phyloP scores from a whole-genome alignment of 2,113 vertebrate species.

The Nesoenas mayeri region DNA sequence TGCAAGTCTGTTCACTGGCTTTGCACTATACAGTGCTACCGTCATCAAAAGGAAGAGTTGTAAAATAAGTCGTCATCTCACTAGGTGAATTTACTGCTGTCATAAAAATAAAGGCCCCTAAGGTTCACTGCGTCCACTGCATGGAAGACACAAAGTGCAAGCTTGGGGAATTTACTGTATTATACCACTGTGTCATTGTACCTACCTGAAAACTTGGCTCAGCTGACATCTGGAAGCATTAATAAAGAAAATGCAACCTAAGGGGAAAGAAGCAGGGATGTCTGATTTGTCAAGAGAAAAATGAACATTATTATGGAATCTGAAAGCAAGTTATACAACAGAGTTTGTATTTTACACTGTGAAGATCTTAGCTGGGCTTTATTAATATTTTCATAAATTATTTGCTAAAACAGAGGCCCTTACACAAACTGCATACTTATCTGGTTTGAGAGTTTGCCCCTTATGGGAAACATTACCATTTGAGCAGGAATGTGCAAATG shows the following conservation, averaged over 20 bases:
- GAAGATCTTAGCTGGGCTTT: conserved; percentile 25
- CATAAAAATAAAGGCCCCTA: conserved; percentile 70
- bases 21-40: conserved; percentile 19
- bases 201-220: conserved; percentile 42
- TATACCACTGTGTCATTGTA: conserved; percentile 59
- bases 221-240: conserved; percentile 60
- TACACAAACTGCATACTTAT: background rate
- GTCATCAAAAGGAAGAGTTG: conserved; percentile 48
- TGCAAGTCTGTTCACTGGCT: background rate
- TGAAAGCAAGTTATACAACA: conserved; percentile 31
- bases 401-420: conserved; percentile 17
- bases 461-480: background rate
- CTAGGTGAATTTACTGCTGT: conserved; percentile 69
- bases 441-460: background rate
- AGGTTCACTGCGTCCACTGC: conserved; percentile 51
- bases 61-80: conserved; percentile 67
- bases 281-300: conserved; percentile 59
- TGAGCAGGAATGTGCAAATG: background rate
- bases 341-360: conserved; percentile 30
- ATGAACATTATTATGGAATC: conserved; percentile 49
- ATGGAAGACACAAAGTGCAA: conserved; percentile 59
- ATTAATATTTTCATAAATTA: conserved; percentile 60
- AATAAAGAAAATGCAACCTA: conserved; percentile 67
- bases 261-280: conserved; percentile 16
- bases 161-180: conserved; percentile 61